Evolutionary conservation across 2,113 vertebrate species (phyloP), one percentile per base, ranked within the genome.

Genomic region (Sterrhoptilus dennistouni): DNA sequence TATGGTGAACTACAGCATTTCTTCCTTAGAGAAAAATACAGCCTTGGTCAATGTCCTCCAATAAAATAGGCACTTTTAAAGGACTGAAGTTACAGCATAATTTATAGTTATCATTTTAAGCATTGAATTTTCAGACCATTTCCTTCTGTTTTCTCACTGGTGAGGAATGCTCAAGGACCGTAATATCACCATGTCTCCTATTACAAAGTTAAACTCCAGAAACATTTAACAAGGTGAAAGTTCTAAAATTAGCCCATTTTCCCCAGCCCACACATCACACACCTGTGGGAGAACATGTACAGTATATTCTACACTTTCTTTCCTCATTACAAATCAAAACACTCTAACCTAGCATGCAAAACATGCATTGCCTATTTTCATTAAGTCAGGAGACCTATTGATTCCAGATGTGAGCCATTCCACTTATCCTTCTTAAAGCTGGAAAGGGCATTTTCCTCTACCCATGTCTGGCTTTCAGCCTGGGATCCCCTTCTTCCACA

Each of bases 191-290:
- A 36, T 8, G 68, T 78, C 85, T 96, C 64, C 76, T 78, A 93
- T 90, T 96, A 90, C 83, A 91, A 95, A 94, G 85, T 90, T 86
- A 88, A 96, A 94, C 36, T 91, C 84, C 90, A 96, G 87, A 81
- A 96, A 93, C 59, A 42, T 90, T 96, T 94, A 94, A 94, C 68
- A 96, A 93, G 82, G 92, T 95, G 90, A 68, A 95, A 75, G 72
- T 89, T 95, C 95, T 94, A 94, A 97, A 96, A 86, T 92, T 94
- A 96, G 64, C 79, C 92, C 1, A 0, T 75, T 93, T 96, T 90
- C 69, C 89, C 40, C 49, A 83, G 63, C 86, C 83, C 79, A 89
- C 85, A 83, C 72, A 77, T 90, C 89, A 75, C 44, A 91, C 79
- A 91, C 75, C 79, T 95, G 86, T 71, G 64, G 49, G 60, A 90